Base-by-base conservation (phyloP, 2,113 vertebrate genomes). In the Ophiodon elongatus region DNA sequence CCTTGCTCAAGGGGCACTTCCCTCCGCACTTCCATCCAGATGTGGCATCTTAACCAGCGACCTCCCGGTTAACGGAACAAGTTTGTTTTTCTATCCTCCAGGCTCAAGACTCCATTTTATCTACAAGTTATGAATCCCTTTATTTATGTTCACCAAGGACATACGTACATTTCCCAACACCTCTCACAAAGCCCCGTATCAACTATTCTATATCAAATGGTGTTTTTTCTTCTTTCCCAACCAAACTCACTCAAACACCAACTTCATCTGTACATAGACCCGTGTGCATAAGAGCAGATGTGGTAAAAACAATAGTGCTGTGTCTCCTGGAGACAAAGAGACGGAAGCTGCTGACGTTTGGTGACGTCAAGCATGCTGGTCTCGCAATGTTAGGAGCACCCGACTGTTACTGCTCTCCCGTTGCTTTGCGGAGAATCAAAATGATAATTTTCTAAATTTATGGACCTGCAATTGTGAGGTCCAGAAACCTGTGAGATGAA, bases 41-140 rank as follows among this genome's bases (percentile, higher is more conserved):
- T 52, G 21, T 60, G 31, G 13, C 47, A 57, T 68, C 63, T n/a
- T 25, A 79, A 73, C 66, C 50, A 79, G 76, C 14, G 6, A 73
- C 73, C n/a, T 56, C 59, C 10, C 35, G n/a, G 2, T 43, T 13
- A 52, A n/a, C 25, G 39, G 19, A 67, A 39, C 21, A 67, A 21
- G 25, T 39, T 27, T 29, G 45, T 45, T 57, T 35, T 76, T 56
- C 43, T 57, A 15, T 23, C 31, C 29, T 47, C 33, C 54, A 43
- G 54, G 5, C 43, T 69, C 43, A n/a, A 52, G 33, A 54, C 10
- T 52, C 62, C 21, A 45, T 21, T 63, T 10, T 1, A 52, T 35
- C 35, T 41, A 9, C 43, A 21, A 56, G 8, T 33, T 67, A 13
- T 64, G 11, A 37, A 65, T 47, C 8, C 33, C 3, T 35, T 68